A percentile compares a stretch with the other conserved stretches of the same genome.
Conservation (phyloP, 2,888 invertebrate species). For the Eupithecia inturbata region DNA sequence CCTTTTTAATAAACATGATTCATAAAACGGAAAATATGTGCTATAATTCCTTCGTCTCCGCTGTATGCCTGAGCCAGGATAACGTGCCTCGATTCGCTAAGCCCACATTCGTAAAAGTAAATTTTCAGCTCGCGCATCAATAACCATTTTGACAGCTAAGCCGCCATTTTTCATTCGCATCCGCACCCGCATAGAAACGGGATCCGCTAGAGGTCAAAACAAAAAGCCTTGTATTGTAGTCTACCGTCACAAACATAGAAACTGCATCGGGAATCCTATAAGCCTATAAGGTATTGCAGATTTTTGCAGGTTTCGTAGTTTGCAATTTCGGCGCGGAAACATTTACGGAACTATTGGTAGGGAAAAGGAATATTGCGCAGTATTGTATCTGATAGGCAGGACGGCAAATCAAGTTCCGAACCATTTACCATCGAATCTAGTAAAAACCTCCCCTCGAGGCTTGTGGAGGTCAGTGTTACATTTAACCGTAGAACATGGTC, state of each 20-base stretch:
- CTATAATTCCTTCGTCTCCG: slow-evolving; percentile 34
- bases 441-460: slow-evolving; percentile 80
- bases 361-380: slow-evolving; percentile 66
- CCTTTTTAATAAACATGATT: slow-evolving; percentile 36
- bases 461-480: slow-evolving; percentile 66
- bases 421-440: slow-evolving; percentile 82
- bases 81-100: slow-evolving; percentile 56
- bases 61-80: slow-evolving; percentile 27
- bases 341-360: slow-evolving; percentile 65
- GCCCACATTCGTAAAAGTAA: slow-evolving; percentile 73
- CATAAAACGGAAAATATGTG: slow-evolving; percentile 41
- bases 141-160: slow-evolving; percentile 78
- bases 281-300: slow-evolving; percentile 67
- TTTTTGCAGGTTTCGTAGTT: slow-evolving; percentile 44
- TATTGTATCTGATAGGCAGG: slow-evolving; percentile 54
- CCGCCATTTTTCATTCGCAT: slow-evolving; percentile 77
- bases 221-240: slow-evolving; percentile 61
- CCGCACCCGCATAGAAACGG: slow-evolving; percentile 63
- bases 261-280: slow-evolving; percentile 63
- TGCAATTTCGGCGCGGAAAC: slow-evolving; percentile 58
- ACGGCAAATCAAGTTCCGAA: slow-evolving; percentile 79
- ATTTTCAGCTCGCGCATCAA: slow-evolving; percentile 74
- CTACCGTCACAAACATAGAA: slow-evolving; percentile 59
- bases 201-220: slow-evolving; percentile 66
- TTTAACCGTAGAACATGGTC: neutral